A percentile compares a stretch with the other conserved stretches of the same genome.
Evolutionary conservation across 37 sponge, comb jelly and placozoan species (phyloP).

Genomic region (Crambe crambe): DNA sequence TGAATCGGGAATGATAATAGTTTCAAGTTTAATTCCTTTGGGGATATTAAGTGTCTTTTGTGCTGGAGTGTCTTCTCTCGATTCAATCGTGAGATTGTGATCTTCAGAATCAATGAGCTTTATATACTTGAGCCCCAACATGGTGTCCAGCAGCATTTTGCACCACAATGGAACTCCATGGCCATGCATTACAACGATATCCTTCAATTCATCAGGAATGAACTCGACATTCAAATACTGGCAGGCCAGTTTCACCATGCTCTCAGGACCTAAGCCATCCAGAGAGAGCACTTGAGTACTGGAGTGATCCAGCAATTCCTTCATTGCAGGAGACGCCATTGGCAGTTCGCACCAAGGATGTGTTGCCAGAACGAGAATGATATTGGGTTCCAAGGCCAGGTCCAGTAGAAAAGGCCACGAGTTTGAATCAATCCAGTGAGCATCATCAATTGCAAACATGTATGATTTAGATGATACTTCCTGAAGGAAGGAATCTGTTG

Average conservation of each 20-base stretch:
- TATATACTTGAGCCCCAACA: conserved; percentile 76
- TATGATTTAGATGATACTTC: conserved; percentile 57
- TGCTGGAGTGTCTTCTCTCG: neutral
- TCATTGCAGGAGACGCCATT: conserved; percentile 31
- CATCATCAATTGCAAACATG: conserved; percentile 88
- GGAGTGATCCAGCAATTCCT: conserved; percentile 43
- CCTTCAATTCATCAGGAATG: conserved; percentile 57
- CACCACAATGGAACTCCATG: conserved; percentile 91
- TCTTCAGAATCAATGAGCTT: conserved; percentile 27
- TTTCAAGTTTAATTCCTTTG: conserved; percentile 21
- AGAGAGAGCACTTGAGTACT: conserved; percentile 42
- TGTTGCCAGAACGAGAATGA: conserved; percentile 63
- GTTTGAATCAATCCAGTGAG: conserved; percentile 89
- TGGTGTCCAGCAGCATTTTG: conserved; percentile 82
- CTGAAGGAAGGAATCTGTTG: conserved; percentile 3
- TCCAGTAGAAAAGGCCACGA: conserved; percentile 91
- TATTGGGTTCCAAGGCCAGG: conserved; percentile 70
- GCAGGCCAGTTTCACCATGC: conserved; percentile 73
- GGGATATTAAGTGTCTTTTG: neutral
- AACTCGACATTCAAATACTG: conserved; percentile 62
- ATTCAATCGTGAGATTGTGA: neutral
- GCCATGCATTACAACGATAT: conserved; percentile 63
- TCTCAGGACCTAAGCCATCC: conserved; percentile 57
- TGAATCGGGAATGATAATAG: conserved; percentile 79
- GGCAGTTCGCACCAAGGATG: conserved; percentile 14